phyloP scores from a whole-genome alignment of 2,113 vertebrate species.

The Scomber scombrus region DNA sequence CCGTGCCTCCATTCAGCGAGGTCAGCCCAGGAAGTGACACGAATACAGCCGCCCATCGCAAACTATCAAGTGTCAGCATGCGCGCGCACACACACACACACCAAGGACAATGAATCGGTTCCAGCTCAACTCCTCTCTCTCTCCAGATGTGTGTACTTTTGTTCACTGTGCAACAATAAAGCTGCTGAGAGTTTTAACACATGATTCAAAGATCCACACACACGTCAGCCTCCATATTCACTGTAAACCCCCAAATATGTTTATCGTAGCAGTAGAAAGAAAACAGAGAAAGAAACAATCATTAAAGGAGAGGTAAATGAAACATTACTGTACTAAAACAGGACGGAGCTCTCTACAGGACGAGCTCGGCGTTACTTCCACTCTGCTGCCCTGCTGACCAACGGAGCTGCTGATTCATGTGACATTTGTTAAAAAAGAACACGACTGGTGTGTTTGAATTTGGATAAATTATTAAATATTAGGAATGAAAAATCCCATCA shows the following conservation, averaged over 20 bases:
- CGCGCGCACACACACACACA: not conserved
- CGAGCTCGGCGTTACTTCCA: not conserved
- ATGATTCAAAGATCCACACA: not conserved
- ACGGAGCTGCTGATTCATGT: conserved; percentile 3
- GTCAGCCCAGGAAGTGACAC: conserved; percentile 32
- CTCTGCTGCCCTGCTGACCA: conserved; percentile 9
- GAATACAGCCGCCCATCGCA: conserved; percentile 7
- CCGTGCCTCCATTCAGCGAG: conserved; percentile 26
- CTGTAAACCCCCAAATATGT: not conserved
- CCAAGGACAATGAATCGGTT: conserved; percentile 2
- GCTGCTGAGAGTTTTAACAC: not conserved
- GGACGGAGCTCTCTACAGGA: not conserved
- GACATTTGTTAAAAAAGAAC: conserved; percentile 16
- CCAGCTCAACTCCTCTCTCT: not conserved
- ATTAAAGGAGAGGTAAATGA: not conserved
- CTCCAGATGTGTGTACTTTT: conserved; percentile 54
- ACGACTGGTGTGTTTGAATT: not conserved
- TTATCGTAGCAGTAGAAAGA: too few species aligned
- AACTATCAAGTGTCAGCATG: conserved; percentile 11
- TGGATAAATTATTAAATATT: not conserved
- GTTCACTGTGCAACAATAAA: not conserved
- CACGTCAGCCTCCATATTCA: not conserved
- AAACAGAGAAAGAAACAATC: too few species aligned
- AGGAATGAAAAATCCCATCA: conserved; percentile 9
- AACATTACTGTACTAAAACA: not conserved